phyloP scores from a whole-genome alignment of 1,140 invertebrate genomes.

The Drosophila ficusphila region DNA sequence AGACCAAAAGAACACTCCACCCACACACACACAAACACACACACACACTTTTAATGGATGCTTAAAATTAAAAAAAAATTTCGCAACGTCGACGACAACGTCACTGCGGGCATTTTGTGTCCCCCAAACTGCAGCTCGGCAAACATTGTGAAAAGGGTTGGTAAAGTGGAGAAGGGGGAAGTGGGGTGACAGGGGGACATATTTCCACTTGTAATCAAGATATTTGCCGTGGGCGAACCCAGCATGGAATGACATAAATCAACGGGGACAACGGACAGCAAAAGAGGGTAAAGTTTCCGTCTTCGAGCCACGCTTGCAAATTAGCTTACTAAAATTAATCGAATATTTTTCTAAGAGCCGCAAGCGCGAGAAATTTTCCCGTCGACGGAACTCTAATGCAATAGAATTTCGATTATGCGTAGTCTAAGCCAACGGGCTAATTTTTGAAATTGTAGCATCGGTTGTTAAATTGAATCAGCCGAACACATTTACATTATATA shows the following conservation, averaged over 20 bases:
- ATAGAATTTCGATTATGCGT: slow-evolving; percentile 34
- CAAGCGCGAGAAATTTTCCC: slow-evolving; percentile 19
- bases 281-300: slow-evolving; percentile 21
- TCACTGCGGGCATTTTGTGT: slow-evolving; percentile 65
- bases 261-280: slow-evolving; percentile 2
- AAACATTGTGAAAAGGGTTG: not conserved
- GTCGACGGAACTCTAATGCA: slow-evolving; percentile 24
- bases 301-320: slow-evolving; percentile 28
- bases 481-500: too few relatives aligned
- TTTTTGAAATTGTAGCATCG: not conserved
- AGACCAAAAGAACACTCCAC: slow-evolving; percentile 22
- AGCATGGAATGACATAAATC: slow-evolving; percentile 55
- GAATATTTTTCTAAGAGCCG: slow-evolving; percentile 47
- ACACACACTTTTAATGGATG: slow-evolving; percentile 55
- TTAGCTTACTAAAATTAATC: slow-evolving; percentile 72
- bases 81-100: slow-evolving; percentile 44
- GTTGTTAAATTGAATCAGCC: not conserved
- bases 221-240: slow-evolving; percentile 58
- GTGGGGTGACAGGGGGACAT: slow-evolving; percentile 14
- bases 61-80: slow-evolving; percentile 71
- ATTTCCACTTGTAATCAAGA: slow-evolving; percentile 79
- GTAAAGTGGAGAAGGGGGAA: not conserved
- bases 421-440: not conserved
- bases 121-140: slow-evolving; percentile 23
- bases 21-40: slow-evolving; percentile 31